Evolutionary conservation across 2,797 vertebrate genomes (phyloP), one percentile per base, ranked within the genome.

Genomic region (Avahi laniger): DNA sequence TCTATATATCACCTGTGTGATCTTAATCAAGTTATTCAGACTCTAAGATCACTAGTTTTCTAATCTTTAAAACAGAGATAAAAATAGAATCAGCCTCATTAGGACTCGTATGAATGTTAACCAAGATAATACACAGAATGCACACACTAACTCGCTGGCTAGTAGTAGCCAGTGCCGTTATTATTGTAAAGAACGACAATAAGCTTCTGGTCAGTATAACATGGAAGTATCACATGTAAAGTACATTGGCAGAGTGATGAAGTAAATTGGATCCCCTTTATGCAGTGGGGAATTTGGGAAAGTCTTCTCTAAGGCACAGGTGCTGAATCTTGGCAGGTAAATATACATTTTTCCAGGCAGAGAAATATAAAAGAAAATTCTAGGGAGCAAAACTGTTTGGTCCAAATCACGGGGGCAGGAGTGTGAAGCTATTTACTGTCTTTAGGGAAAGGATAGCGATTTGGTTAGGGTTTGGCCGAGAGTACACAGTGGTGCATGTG

Each of bases 31-130:
- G 43, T 80, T 61, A 79, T 54, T 90, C 46, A 48, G 63, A 7
- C 13, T 88, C n/a, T 17, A 33, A 90, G 63, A 81, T 73, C 24
- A 5, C 82, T 81, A 43, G 61, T 95, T 97, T 95, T 50, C 72
- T 90, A 61, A 69, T 84, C 63, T 93, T 85, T 82, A 70, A 91
- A 78, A 82, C 22, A 65, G 85, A 96, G 88, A 93, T 94, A 92
- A 93, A 90, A 96, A 75, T 83, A 83, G 46, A 54, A 59, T 38
- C 75, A 72, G 78, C 76, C 24, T 73, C 38, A 38, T 76, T 91
- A 75, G 26, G 82, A 91, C 35, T 61, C 10, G 72, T 73, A 28
- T n/a, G 65, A 83, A 67, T 76, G 69, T 48, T 75, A 94, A 86
- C 69, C 26, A 86, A 65, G 43, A 54, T 50, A 69, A 73, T 89